Evolutionary conservation across 2,797 vertebrate genomes (phyloP).

Genomic region (Coregonus suidteri): DNA sequence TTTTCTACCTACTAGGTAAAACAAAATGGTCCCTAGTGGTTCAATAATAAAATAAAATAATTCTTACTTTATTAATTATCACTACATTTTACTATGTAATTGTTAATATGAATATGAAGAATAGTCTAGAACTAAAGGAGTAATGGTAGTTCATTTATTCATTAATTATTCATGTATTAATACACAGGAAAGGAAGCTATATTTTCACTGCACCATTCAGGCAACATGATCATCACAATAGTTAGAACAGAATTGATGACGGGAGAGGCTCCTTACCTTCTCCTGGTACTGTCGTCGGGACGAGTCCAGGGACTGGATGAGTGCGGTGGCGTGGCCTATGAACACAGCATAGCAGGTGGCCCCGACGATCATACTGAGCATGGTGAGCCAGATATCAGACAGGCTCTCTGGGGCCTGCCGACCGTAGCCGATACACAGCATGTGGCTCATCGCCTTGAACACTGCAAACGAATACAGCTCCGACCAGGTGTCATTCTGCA

Average conservation of each 20-base stretch:
- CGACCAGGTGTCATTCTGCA: conserved; percentile 95
- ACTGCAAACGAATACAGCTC: conserved; percentile 94
- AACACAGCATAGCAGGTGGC: conserved; percentile 97
- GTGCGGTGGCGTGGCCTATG: conserved; percentile 93
- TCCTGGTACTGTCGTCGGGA: conserved; percentile 96
- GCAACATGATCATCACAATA: not conserved
- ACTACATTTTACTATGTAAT: not conserved
- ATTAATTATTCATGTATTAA: not conserved
- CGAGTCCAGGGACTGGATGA: conserved; percentile 95
- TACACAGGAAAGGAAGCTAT: not conserved
- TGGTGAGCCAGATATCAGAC: conserved; percentile 95
- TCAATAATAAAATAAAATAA: not conserved
- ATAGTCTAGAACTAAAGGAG: not conserved
- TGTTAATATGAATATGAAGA: not conserved
- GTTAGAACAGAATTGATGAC: not conserved
- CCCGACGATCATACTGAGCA: conserved; percentile 98
- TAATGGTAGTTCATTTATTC: not conserved
- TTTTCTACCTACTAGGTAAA: too few species aligned
- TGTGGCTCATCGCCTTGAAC: conserved; percentile 98
- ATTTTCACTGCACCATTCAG: not conserved
- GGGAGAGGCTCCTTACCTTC: conserved; percentile 78
- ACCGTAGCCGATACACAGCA: conserved; percentile 95
- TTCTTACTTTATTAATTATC: not conserved
- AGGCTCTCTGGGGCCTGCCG: conserved; percentile 93
- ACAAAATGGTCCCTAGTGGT: too few species aligned